These are phyloP conservation scores for Iselma pallidipennis DNA, from an alignment of 2,888 invertebrate species.

Conservation along the genomic window DNA sequence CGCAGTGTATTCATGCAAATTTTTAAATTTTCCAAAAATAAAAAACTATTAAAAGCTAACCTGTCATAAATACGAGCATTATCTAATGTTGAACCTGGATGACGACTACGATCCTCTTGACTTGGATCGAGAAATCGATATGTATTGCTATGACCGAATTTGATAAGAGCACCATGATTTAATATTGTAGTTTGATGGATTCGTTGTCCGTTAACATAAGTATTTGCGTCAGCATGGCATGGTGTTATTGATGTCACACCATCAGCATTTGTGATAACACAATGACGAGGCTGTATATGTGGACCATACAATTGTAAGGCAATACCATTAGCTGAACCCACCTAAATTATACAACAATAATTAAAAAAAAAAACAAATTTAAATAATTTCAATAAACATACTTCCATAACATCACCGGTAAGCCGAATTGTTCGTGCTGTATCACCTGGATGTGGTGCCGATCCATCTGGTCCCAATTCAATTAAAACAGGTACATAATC, in stretches of 20 bases:
- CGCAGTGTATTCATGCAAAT: constrained; percentile 4
- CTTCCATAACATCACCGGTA: constrained; percentile 68
- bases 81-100: constrained; percentile 60
- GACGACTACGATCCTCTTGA: constrained; percentile 77
- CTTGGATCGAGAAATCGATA: constrained; percentile 84
- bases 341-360: constrained; percentile 53
- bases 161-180: constrained; percentile 81
- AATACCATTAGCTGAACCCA: constrained; percentile 78
- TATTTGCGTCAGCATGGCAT: constrained; percentile 89
- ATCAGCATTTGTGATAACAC: constrained; percentile 88
- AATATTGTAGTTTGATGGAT: constrained; percentile 92
- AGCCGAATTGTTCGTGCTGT: constrained; percentile 68
- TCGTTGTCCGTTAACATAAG: constrained; percentile 91
- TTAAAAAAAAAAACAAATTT: not conserved
- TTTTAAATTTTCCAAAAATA: not conserved
- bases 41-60: constrained; percentile 57
- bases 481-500: constrained; percentile 72
- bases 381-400: constrained; percentile 39
- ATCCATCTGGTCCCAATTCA: constrained; percentile 82
- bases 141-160: constrained; percentile 84
- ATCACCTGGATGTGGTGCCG: constrained; percentile 62
- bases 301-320: constrained; percentile 83
- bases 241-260: constrained; percentile 94
- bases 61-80: constrained; percentile 82
- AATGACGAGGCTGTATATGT: constrained; percentile 92